phyloP scores from a whole-genome alignment of 2,888 invertebrate genomes.

The Acanthococcus lagerstroemiae region DNA sequence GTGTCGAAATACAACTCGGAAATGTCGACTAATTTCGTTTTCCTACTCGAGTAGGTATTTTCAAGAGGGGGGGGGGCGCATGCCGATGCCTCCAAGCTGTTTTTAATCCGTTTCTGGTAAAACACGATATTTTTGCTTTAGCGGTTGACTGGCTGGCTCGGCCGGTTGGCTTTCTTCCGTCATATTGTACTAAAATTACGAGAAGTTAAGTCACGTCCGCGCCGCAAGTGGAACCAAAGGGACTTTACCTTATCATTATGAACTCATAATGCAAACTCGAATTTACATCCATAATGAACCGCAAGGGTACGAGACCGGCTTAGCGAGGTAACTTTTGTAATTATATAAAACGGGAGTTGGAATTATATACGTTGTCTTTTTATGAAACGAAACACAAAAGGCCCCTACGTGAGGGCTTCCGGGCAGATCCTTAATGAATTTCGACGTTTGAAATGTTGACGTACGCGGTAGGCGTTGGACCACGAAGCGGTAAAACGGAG shows the following conservation, averaged over 20 bases:
- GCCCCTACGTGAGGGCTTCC: no score
- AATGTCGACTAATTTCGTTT: neutral
- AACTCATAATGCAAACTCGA: slow-evolving; percentile 29
- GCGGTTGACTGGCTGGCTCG: no score
- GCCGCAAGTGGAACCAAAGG: slow-evolving; percentile 17
- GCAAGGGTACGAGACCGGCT: slow-evolving; percentile 11
- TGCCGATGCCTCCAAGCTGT: no score
- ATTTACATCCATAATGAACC: slow-evolving; percentile 30
- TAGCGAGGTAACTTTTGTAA: slow-evolving; percentile 23
- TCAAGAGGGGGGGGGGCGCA: neutral
- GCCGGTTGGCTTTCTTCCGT: slow-evolving; percentile 17
- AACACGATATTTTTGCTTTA: no score
- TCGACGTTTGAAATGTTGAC: no score
- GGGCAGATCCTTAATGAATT: no score
- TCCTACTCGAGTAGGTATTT: neutral
- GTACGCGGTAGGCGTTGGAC: no score
- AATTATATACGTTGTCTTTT: no score
- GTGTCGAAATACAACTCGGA: neutral
- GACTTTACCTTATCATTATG: slow-evolving; percentile 30
- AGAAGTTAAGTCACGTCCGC: slow-evolving; percentile 26
- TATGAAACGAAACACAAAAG: no score
- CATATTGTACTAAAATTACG: slow-evolving; percentile 18
- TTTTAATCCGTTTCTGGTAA: no score
- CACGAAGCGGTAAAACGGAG: no score
- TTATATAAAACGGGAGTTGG: no score